Percentiles rank a stretch among this genome's conserved stretches.
These are phyloP conservation scores for Venturia canescens DNA, from an alignment of 1,140 invertebrate species.

Conservation along the genomic window DNA sequence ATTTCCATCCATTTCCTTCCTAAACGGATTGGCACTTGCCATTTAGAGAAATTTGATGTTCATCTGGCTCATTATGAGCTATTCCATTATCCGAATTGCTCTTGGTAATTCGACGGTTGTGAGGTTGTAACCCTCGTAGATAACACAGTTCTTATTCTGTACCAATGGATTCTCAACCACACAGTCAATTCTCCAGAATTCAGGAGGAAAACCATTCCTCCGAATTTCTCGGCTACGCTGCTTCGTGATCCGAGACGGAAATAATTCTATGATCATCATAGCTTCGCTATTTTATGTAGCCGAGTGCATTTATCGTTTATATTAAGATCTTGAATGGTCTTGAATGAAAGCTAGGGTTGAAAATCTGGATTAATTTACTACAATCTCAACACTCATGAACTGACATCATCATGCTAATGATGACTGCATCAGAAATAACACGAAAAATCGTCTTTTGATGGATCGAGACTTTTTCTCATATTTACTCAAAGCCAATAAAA, in stretches of 20 bases:
- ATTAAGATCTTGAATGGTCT: too few species aligned
- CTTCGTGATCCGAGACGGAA: not conserved
- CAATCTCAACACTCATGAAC: too few species aligned
- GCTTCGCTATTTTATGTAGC: not conserved
- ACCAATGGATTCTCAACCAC: not conserved
- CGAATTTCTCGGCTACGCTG: not conserved
- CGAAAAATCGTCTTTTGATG: too few species aligned
- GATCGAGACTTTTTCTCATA: too few species aligned
- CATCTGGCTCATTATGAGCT: not conserved
- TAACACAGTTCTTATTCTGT: not conserved
- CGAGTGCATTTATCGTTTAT: too few species aligned
- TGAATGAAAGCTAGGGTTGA: too few species aligned
- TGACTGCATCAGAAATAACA: too few species aligned
- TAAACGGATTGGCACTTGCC: not conserved
- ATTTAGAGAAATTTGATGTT: not conserved
- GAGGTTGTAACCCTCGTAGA: not conserved
- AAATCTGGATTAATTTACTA: too few species aligned
- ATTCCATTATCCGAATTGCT: conserved; percentile 1
- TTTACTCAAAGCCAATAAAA: too few species aligned
- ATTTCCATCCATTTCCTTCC: not conserved
- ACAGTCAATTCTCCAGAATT: not conserved
- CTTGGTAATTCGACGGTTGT: not conserved
- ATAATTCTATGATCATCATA: not conserved
- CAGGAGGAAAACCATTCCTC: not conserved
- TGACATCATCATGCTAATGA: too few species aligned